Evolutionary conservation across 2,113 vertebrate species (phyloP).

Genomic region (Raja brachyura): DNA sequence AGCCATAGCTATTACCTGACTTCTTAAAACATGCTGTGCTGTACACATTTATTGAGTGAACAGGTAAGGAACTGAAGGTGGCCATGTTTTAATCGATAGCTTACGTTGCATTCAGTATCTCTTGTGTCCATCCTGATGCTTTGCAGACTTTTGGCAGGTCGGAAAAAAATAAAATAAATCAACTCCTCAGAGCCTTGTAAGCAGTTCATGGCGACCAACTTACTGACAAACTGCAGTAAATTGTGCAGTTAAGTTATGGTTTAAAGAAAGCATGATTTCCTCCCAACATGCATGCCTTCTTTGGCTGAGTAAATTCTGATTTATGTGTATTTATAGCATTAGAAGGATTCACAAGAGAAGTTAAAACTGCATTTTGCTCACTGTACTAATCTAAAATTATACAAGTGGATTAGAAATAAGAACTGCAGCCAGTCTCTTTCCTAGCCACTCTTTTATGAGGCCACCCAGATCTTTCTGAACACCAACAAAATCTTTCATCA

Average conservation of each 20-base stretch:
- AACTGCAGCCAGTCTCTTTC: no score
- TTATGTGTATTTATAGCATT: no score
- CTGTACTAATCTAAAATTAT: no score
- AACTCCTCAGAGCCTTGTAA: neutral
- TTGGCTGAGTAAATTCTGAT: neutral
- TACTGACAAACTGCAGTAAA: neutral
- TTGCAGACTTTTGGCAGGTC: neutral
- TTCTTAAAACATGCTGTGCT: no score
- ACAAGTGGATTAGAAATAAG: no score
- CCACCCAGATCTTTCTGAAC: no score
- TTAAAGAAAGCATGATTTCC: neutral
- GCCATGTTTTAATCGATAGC: neutral
- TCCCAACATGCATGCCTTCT: neutral
- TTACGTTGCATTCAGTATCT: neutral
- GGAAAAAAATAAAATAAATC: neutral
- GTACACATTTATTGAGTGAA: neutral
- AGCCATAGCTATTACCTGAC: no score
- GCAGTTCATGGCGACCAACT: neutral
- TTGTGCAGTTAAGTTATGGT: neutral
- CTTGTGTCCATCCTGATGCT: neutral
- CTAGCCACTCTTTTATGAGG: no score
- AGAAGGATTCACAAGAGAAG: no score
- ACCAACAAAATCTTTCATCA: no score
- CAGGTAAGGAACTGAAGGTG: neutral
- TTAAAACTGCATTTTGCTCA: no score